These are phyloP conservation scores for Drosophila borborema DNA, from an alignment of 2,888 invertebrate genomes.

Conservation along the genomic window DNA sequence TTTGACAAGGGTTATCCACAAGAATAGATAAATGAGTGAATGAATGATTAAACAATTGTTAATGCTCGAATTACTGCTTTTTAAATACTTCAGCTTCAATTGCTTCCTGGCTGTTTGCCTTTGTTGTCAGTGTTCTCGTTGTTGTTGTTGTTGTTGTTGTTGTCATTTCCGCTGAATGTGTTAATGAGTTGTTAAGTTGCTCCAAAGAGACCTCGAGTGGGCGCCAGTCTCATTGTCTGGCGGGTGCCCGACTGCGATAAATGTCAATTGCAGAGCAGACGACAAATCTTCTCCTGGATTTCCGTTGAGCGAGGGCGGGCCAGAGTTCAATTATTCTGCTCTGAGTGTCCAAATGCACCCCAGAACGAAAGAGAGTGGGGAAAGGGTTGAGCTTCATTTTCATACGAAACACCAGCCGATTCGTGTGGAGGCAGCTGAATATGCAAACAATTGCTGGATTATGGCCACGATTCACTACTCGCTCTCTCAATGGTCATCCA, in stretches of 20 bases:
- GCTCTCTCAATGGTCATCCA: constrained; percentile 32
- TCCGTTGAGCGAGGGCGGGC: constrained; percentile 18
- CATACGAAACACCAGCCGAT: constrained; percentile 37
- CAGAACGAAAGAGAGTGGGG: constrained; percentile 3
- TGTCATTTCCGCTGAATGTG: constrained; percentile 52
- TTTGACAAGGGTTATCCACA: constrained; percentile 60
- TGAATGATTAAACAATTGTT: constrained; percentile 46
- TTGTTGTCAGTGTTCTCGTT: constrained; percentile 11
- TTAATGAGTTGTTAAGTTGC: constrained; percentile 77
- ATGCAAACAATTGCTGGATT: constrained; percentile 54
- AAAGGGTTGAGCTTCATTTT: constrained; percentile 24
- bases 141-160: constrained; percentile 33
- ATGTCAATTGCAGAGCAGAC: constrained; percentile 70
- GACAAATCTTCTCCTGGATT: constrained; percentile 31
- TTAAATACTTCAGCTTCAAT: constrained; percentile 49
- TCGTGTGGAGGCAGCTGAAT: background rate
- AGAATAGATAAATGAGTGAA: constrained; percentile 19
- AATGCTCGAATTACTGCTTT: constrained; percentile 57
- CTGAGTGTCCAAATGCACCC: constrained; percentile 37
- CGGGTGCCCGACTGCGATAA: constrained; percentile 66
- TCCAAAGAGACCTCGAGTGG: constrained; percentile 49
- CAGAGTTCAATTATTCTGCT: constrained; percentile 50
- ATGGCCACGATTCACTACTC: constrained; percentile 29
- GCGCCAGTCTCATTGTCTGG: constrained; percentile 33
- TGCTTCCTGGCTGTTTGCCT: constrained; percentile 40